Evolutionary conservation across 2,888 invertebrate genomes (phyloP).

Genomic region (Caenorhabditis sp.): DNA sequence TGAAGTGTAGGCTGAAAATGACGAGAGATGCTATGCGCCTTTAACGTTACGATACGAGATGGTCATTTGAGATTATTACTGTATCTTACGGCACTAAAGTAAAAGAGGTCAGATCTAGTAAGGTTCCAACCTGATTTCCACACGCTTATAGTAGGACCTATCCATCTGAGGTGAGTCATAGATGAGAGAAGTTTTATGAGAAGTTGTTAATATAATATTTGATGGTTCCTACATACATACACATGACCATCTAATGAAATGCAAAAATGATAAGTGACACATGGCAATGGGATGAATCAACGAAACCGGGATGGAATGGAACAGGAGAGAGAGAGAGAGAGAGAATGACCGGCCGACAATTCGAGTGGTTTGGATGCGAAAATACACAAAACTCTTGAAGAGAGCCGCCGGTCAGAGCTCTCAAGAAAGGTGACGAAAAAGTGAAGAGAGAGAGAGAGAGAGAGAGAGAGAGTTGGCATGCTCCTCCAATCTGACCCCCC

Average conservation of each 20-base stretch:
- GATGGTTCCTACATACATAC: not conserved
- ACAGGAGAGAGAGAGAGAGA: not conserved
- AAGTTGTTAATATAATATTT: not conserved
- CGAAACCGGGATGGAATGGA: slow-evolving; percentile 5
- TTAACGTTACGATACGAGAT: too few relatives aligned
- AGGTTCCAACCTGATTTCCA: slow-evolving; percentile 30
- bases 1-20: slow-evolving; percentile 16
- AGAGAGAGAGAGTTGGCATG: slow-evolving; percentile 23
- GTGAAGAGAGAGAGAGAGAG: slow-evolving; percentile 15
- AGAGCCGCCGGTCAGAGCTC: slow-evolving; percentile 27
- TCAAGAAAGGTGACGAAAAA: slow-evolving; percentile 52
- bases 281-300: not conserved
- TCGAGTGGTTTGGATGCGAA: slow-evolving; percentile 48
- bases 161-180: slow-evolving; percentile 32
- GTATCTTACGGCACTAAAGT: too few relatives aligned
- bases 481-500: slow-evolving; percentile 41
- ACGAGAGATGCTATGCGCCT: too few relatives aligned
- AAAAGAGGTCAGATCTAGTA: too few relatives aligned
- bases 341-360: slow-evolving; percentile 21
- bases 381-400: slow-evolving; percentile 34
- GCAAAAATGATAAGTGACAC: slow-evolving; percentile 24
- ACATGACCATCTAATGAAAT: slow-evolving; percentile 5
- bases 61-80: too few relatives aligned
- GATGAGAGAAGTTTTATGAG: slow-evolving; percentile 11
- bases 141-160: slow-evolving; percentile 13